phyloP scores from a whole-genome alignment of 2,797 vertebrate genomes.

The Parauchenoglanis ngamensis region DNA sequence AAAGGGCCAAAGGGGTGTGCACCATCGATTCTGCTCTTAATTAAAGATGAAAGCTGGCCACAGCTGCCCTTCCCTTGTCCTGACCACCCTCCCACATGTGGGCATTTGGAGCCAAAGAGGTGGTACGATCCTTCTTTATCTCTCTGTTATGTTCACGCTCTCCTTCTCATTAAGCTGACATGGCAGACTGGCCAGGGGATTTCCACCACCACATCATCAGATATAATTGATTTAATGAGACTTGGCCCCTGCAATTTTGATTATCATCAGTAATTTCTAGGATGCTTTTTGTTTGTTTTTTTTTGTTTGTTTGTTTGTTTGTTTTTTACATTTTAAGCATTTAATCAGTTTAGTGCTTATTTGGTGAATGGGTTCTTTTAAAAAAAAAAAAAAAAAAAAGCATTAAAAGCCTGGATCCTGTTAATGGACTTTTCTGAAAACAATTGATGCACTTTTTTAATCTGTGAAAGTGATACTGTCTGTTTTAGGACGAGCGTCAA shows the following conservation, averaged over 20 bases:
- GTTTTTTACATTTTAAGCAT: neutral
- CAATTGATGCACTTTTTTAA: neutral
- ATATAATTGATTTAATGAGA: constrained; percentile 51
- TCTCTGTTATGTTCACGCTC: neutral
- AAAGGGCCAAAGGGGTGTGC: constrained; percentile 28
- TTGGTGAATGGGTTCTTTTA: neutral
- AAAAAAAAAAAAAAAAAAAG: neutral
- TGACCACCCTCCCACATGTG: constrained; percentile 33
- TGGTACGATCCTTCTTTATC: constrained; percentile 18
- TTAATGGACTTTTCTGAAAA: constrained; percentile 15
- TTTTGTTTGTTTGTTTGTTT: neutral
- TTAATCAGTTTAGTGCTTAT: neutral
- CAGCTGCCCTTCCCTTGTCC: constrained; percentile 25
- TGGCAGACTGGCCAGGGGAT: constrained; percentile 21
- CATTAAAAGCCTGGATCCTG: neutral
- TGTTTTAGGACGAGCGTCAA: constrained; percentile 33
- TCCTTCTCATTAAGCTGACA: constrained; percentile 32
- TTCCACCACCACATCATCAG: constrained; percentile 26
- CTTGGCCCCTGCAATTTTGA: constrained; percentile 34
- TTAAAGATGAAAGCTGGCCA: constrained; percentile 39
- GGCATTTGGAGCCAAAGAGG: constrained; percentile 14
- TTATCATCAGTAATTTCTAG: constrained; percentile 36
- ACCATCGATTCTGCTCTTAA: constrained; percentile 40
- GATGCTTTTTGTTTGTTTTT: neutral
- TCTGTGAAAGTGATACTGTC: constrained; percentile 27